Conservation (phyloP, 2,888 invertebrate genomes). For the Graphium colonna region DNA sequence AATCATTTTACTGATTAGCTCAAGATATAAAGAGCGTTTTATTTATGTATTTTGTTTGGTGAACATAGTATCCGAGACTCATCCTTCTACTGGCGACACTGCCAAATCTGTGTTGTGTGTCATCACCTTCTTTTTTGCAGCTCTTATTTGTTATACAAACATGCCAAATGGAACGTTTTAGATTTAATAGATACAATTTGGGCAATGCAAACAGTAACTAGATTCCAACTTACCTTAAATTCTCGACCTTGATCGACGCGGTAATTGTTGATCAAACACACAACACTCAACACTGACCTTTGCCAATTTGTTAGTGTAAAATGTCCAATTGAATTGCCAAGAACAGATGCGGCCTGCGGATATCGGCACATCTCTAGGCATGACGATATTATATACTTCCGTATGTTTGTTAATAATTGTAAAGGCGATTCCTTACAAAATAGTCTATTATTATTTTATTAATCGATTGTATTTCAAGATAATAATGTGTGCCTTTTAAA, state of each 20-base stretch:
- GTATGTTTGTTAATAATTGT: neutral
- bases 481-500: neutral
- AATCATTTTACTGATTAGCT: too few species aligned
- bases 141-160: neutral
- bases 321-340: constrained; percentile 38
- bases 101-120: too few species aligned
- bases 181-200: neutral
- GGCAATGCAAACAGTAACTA: constrained; percentile 4
- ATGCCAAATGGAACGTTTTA: neutral
- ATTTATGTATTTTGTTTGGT: too few species aligned
- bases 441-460: neutral
- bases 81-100: too few species aligned
- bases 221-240: constrained; percentile 34
- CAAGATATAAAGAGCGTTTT: too few species aligned
- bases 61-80: too few species aligned
- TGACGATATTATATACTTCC: neutral
- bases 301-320: constrained; percentile 53
- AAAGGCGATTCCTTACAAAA: neutral
- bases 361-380: constrained; percentile 9
- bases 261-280: constrained; percentile 63
- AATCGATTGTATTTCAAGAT: neutral
- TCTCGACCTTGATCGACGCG: constrained; percentile 50
- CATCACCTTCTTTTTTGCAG: neutral
- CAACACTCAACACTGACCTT: constrained; percentile 57
- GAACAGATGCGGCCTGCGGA: constrained; percentile 28